These are phyloP conservation scores for Glareola pratincola DNA, from an alignment of 2,113 vertebrate genomes.

Conservation along the genomic window DNA sequence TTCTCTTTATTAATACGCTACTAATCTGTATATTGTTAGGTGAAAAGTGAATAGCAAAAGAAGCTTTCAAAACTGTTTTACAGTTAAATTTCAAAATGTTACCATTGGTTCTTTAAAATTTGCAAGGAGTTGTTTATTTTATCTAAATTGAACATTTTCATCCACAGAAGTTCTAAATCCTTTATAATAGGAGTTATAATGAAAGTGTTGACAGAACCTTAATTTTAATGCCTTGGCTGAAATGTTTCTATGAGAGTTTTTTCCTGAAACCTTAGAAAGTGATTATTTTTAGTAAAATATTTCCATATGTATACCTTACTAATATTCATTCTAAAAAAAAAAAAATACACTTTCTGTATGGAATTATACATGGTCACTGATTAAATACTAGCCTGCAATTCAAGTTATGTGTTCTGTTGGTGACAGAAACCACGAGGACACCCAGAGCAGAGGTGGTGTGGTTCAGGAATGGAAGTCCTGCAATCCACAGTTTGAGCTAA, in stretches of 20 bases:
- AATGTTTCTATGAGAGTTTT: slow-evolving; percentile 12
- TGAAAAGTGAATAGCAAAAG: not conserved
- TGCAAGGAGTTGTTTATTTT: not conserved
- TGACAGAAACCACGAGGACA: not conserved
- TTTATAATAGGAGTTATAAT: not conserved
- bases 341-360: slow-evolving; percentile 4
- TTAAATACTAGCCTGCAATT: slow-evolving; percentile 20
- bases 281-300: slow-evolving; percentile 64
- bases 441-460: not conserved
- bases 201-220: slow-evolving; percentile 22
- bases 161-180: not conserved
- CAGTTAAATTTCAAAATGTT: slow-evolving; percentile 3
- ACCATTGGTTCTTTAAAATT: not conserved
- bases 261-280: slow-evolving; percentile 38
- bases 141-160: not conserved
- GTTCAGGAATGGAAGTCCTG: not conserved
- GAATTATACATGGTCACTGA: slow-evolving; percentile 3
- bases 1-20: not conserved
- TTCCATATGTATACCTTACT: slow-evolving; percentile 36
- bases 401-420: not conserved
- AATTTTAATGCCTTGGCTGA: slow-evolving; percentile 34
- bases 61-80: not conserved
- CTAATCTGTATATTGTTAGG: not conserved
- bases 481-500: not conserved
- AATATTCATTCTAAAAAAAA: slow-evolving; percentile 24